Base-by-base conservation (phyloP, 2,888 invertebrate species). In the Diadromus collaris region DNA sequence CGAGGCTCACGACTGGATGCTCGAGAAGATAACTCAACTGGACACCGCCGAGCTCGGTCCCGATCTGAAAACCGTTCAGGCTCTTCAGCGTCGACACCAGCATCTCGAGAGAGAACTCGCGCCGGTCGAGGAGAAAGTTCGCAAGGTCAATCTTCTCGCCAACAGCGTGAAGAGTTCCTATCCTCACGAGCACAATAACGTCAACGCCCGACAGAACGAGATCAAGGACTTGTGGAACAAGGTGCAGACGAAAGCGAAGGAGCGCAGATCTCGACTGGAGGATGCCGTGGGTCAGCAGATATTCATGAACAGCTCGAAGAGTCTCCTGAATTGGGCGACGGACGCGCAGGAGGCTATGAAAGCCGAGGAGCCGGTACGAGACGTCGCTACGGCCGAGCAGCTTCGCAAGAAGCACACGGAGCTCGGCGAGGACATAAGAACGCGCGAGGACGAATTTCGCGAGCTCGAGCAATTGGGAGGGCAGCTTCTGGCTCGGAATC, bases 1-100 rank as follows among this genome's bases (percentile, higher is more conserved):
- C 88, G 99, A 99, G 90, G 97, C 98, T 0, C 94, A 96, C 83
- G 98, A 98, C 88, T 99, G 99, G 99, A 99, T 99, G 96, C 93
- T 95, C 71, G 99, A 99, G 91, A 99, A 99, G 91, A 97, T 97
- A 92, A 95, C 95, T 79, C 97, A 98, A 89, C 91, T 98, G 76
- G 97, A 97, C 58, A 95, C 94, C 0, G 94, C 94, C 0, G 94
- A 95, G 44, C 90, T 95, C 2, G 97, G 97, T 0, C 95, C 96
- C 3, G 98, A 98, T 91, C 92, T 98, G 54, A 95, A 97, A 85
- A 97, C 98, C 0, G 98, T 98, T 0, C 95, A 97, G 85, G 97
- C 98, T 0, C 90, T 98, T 83, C 98, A 99, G 91, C 93, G 98
- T 13, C 93, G 97, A 19, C 98, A 98, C 91, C 97, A 97, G 85